phyloP scores from a whole-genome alignment of 1,140 invertebrate species.

The Bursaphelenchus mucronatus region DNA sequence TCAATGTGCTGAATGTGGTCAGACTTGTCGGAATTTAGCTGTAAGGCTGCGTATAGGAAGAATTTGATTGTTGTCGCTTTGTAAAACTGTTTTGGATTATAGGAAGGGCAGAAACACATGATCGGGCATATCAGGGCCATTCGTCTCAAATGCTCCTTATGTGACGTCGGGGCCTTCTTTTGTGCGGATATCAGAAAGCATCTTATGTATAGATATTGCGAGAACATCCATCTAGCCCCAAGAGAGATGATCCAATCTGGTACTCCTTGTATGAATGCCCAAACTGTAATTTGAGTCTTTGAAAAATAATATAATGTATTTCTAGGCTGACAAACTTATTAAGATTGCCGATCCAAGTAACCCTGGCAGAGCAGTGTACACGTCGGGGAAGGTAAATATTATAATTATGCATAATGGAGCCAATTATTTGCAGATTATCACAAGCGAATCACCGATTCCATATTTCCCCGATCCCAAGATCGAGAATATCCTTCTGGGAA shows the following conservation, averaged over 20 bases:
- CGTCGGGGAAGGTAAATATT: conserved; percentile 32
- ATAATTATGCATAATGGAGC: conserved; percentile 17
- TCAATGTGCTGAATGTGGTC: conserved; percentile 25
- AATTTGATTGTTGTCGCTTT: not conserved
- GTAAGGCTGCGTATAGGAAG: not conserved
- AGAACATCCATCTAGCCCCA: conserved; percentile 12
- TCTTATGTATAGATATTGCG: conserved; percentile 34
- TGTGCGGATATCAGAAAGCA: conserved; percentile 32
- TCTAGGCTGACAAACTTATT: conserved; percentile 31
- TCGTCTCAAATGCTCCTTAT: conserved; percentile 34
- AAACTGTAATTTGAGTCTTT: not conserved
- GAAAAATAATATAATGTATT: no score
- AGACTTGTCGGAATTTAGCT: not conserved
- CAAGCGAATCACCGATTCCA: conserved; percentile 8
- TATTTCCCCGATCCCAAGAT: conserved; percentile 29
- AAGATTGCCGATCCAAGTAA: conserved; percentile 18
- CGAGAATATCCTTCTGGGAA: conserved; percentile 29
- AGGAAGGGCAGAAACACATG: conserved; percentile 25
- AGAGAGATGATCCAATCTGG: conserved; percentile 4
- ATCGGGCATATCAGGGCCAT: conserved; percentile 39
- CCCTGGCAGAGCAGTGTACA: conserved; percentile 31
- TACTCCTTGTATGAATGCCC: conserved; percentile 24
- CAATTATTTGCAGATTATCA: conserved; percentile 30
- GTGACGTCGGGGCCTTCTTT: conserved; percentile 39
- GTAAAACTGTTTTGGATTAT: not conserved